These are phyloP conservation scores for Mugil cephalus DNA, from an alignment of 2,113 vertebrate species.

Conservation along the genomic window DNA sequence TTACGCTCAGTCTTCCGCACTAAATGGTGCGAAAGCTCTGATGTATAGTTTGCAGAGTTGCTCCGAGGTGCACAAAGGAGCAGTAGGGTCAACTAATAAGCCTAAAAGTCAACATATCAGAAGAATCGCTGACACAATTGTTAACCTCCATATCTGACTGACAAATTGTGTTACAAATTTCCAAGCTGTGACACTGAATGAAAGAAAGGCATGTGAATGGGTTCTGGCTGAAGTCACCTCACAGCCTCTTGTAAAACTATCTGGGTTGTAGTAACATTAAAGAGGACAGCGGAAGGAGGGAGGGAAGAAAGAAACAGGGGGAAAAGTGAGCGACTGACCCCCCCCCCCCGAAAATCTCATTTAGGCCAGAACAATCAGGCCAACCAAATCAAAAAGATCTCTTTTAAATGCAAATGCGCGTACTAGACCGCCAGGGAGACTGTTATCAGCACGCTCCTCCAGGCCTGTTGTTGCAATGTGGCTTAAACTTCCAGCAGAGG, in stretches of 20 bases:
- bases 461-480: constrained; percentile 48
- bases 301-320: constrained; percentile 9
- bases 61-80: constrained; percentile 1
- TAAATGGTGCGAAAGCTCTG: constrained; percentile 13
- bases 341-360: constrained; percentile 52
- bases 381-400: constrained; percentile 37
- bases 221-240: constrained; percentile 29
- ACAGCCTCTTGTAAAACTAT: constrained; percentile 48
- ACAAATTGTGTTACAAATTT: neutral
- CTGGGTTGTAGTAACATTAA: constrained; percentile 41
- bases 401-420: constrained; percentile 11
- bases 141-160: neutral
- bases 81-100: neutral
- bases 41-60: neutral
- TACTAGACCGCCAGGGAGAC: constrained; percentile 51
- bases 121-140: neutral
- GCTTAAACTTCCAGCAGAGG: constrained; percentile 59
- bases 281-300: constrained; percentile 50
- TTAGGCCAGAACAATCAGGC: constrained; percentile 70
- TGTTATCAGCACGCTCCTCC: constrained; percentile 55
- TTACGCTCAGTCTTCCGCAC: constrained; percentile 9
- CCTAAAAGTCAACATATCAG: neutral
- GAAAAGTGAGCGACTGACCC: constrained; percentile 2
- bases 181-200: neutral
- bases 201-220: constrained; percentile 40